phyloP scores from a whole-genome alignment of 1,140 invertebrate species.

The Eubasilissa regina region DNA sequence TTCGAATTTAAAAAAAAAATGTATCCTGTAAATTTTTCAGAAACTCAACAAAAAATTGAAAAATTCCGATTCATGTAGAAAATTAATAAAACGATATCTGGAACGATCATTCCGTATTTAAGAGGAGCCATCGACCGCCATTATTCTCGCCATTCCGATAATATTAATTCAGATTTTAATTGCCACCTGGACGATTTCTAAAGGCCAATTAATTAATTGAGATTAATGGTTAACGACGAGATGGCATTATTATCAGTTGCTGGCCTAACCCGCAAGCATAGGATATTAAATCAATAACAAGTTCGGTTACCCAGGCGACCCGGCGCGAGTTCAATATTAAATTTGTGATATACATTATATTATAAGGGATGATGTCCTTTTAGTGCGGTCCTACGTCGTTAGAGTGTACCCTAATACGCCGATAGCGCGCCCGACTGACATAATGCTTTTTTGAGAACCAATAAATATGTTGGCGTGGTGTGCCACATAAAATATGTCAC shows the following conservation, averaged over 20 bases:
- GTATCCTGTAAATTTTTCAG: background rate
- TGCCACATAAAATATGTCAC: conserved; percentile 18
- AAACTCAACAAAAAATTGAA: no score
- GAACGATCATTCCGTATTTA: background rate
- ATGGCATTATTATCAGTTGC: conserved; percentile 13
- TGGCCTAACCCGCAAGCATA: background rate
- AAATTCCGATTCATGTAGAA: background rate
- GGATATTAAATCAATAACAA: conserved; percentile 53
- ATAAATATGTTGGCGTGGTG: conserved; percentile 30
- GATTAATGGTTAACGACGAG: background rate
- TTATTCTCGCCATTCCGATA: conserved; percentile 13
- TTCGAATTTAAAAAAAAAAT: no score
- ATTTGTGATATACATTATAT: conserved; percentile 37
- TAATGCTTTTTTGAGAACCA: conserved; percentile 34
- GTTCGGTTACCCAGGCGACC: conserved; percentile 53
- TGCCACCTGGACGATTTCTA: conserved; percentile 24
- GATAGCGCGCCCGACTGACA: conserved; percentile 26
- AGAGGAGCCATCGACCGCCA: background rate
- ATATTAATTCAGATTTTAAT: conserved; percentile 18
- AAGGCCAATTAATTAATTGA: conserved; percentile 19
- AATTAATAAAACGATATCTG: conserved; percentile 9
- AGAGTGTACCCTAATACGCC: conserved; percentile 32
- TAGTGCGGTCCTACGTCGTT: conserved; percentile 26
- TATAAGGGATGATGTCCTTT: conserved; percentile 20
- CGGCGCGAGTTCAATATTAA: conserved; percentile 54